Conservation (phyloP, 2,888 invertebrate species). For the Amphipyra berbera region DNA sequence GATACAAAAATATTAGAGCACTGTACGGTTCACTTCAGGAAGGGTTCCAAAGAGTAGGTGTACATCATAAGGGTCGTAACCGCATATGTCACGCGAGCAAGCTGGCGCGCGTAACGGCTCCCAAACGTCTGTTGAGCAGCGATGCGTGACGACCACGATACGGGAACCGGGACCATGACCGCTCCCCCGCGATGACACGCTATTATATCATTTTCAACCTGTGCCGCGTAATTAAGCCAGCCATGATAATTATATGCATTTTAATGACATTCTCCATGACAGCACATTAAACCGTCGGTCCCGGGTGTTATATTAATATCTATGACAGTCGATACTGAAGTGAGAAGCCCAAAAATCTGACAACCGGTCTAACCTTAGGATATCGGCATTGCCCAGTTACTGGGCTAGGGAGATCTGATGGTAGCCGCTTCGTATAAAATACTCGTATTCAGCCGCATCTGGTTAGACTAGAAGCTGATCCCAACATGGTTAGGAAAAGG, state of each 20-base stretch:
- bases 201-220: conserved; percentile 64
- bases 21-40: conserved; percentile 18
- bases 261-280: too few relatives aligned
- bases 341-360: too few relatives aligned
- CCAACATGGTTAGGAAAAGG: too few relatives aligned
- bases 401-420: too few relatives aligned
- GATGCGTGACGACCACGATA: conserved; percentile 62
- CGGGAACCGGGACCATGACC: conserved; percentile 43
- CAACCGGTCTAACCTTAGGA: too few relatives aligned
- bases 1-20: conserved; percentile 31
- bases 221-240: conserved; percentile 50
- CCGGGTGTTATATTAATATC: too few relatives aligned
- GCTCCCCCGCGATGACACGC: conserved; percentile 62
- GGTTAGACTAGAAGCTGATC: too few relatives aligned
- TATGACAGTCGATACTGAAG: too few relatives aligned
- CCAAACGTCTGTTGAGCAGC: conserved; percentile 61
- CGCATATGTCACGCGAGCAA: conserved; percentile 61
- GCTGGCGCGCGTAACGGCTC: conserved; percentile 72
- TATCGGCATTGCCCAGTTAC: too few relatives aligned
- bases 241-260: conserved; percentile 25
- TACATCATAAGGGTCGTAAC: conserved; percentile 20
- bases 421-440: too few relatives aligned
- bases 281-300: too few relatives aligned
- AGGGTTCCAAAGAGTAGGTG: conserved; percentile 14
- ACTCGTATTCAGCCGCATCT: too few relatives aligned